A percentile compares a stretch with the other conserved stretches of the same genome.
Evolutionary conservation across 2,113 vertebrate genomes (phyloP).

Genomic region (Pungitius pungitius): DNA sequence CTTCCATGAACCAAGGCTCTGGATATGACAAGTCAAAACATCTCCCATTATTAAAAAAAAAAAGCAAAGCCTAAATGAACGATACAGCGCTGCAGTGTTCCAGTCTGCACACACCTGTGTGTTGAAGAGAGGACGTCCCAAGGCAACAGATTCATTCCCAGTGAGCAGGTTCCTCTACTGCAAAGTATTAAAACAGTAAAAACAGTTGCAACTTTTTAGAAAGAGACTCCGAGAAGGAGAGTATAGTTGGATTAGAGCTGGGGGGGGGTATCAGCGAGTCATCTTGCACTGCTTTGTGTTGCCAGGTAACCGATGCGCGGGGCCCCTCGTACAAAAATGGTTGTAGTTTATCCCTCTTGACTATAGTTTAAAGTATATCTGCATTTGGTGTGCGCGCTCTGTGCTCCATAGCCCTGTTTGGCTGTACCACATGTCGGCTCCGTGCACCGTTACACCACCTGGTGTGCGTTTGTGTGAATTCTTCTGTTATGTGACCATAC

Average conservation of each 20-base stretch:
- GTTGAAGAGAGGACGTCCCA: background rate
- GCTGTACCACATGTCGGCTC: too few relatives aligned
- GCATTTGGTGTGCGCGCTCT: too few relatives aligned
- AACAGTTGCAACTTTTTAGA: background rate
- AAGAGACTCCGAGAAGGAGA: too few relatives aligned
- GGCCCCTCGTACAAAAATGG: background rate
- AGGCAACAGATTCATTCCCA: too few relatives aligned
- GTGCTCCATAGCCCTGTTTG: too few relatives aligned
- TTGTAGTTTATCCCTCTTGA: background rate
- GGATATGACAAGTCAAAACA: background rate
- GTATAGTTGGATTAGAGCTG: background rate
- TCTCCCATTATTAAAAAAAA: background rate
- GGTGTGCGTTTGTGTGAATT: background rate
- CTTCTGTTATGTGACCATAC: too few relatives aligned
- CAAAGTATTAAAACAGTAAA: background rate
- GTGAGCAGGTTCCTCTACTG: background rate
- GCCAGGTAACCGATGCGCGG: slow-evolving; percentile 14
- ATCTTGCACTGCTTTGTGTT: slow-evolving; percentile 11
- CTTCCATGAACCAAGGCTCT: too few relatives aligned
- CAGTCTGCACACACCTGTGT: background rate
- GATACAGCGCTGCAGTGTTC: background rate
- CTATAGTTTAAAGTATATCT: background rate
- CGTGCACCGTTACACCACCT: too few relatives aligned
- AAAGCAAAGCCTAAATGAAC: background rate
- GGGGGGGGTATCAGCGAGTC: background rate